Evolutionary conservation across 2,888 invertebrate species (phyloP).

Genomic region (Mesorhabditis sp.): DNA sequence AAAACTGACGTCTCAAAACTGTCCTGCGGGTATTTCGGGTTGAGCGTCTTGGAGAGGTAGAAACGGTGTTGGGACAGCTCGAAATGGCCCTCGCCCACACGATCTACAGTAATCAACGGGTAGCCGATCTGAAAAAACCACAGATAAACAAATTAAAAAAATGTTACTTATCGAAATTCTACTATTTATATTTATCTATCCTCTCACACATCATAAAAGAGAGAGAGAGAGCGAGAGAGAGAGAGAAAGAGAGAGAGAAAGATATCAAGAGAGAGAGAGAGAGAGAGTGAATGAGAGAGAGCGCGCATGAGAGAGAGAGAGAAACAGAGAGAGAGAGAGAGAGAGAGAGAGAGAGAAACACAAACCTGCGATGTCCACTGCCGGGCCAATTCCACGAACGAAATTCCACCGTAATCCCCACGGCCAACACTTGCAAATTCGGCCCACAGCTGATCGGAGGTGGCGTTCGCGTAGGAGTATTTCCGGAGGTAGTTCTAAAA

Average conservation of each 20-base stretch:
- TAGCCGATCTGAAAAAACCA: background rate
- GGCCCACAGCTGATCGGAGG: constrained; percentile 1
- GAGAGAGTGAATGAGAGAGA: background rate
- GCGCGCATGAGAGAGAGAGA: background rate
- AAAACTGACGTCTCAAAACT: background rate
- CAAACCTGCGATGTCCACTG: constrained; percentile 1
- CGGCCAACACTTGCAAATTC: background rate
- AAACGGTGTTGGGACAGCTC: background rate
- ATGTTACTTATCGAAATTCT: too few relatives aligned
- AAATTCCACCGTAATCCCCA: background rate
- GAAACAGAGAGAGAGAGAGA: background rate
- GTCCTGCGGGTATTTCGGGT: constrained; percentile 3
- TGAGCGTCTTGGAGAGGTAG: background rate
- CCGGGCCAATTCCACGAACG: background rate
- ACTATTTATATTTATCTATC: too few relatives aligned
- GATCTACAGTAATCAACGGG: background rate
- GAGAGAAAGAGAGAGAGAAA: too few relatives aligned
- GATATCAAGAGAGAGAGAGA: background rate
- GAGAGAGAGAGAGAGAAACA: background rate
- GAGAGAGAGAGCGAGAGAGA: too few relatives aligned
- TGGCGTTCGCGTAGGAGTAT: background rate
- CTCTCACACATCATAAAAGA: too few relatives aligned
- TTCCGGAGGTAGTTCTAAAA: background rate
- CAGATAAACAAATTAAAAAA: too few relatives aligned
- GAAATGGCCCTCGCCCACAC: background rate